A percentile compares a stretch with the other conserved stretches of the same genome.
Conservation (phyloP, 2,113 vertebrate genomes). For the Pionites leucogaster region DNA sequence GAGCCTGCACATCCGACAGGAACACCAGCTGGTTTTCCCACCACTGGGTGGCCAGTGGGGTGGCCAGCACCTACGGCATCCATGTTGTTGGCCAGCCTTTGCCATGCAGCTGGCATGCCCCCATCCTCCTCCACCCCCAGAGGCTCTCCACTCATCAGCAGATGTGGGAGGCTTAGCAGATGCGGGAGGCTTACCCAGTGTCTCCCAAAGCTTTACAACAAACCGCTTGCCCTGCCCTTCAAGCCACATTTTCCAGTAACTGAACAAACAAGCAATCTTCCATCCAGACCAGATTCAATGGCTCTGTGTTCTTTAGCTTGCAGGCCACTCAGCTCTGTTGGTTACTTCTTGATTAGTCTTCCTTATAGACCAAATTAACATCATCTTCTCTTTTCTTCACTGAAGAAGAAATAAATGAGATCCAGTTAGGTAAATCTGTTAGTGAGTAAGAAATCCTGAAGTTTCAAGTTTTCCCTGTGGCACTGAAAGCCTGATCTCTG, state of each 20-base stretch:
- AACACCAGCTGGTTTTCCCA: not conserved
- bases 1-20: not conserved
- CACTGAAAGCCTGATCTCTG: not conserved
- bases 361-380: not conserved
- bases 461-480: fast-evolving
- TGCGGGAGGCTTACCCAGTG: not conserved
- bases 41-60: fast-evolving
- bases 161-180: not conserved
- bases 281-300: not conserved
- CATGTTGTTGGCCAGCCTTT: fast-evolving
- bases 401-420: not conserved
- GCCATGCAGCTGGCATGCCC: not conserved
- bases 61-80: fast-evolving
- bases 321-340: not conserved
- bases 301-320: not conserved
- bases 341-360: not conserved
- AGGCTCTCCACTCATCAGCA: not conserved
- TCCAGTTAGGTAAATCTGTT: not conserved
- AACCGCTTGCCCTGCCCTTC: not conserved
- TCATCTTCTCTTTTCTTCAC: not conserved
- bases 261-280: not conserved
- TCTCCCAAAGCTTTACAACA: not conserved
- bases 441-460: not conserved
- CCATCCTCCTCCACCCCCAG: fast-evolving
- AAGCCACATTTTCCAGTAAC: not conserved